Evolutionary conservation across 2,888 invertebrate genomes (phyloP), one percentile per base, ranked within the genome.

Genomic region (Sphecodes monilicornis): DNA sequence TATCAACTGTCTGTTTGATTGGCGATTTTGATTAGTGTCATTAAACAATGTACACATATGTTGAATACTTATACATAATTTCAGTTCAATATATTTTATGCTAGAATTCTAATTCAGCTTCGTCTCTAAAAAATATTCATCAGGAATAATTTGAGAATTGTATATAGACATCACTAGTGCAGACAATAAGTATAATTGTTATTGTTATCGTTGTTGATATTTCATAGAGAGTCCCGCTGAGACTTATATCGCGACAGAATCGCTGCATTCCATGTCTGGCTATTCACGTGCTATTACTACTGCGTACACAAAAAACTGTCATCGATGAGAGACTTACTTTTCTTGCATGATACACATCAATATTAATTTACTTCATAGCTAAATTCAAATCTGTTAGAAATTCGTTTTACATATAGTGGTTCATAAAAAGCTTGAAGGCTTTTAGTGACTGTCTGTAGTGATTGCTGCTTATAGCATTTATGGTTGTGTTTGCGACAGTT

Each of bases 251-350:
- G 22, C 64, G 36, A 36, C 64, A 68, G 68, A 68, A n/a, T 54
- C 64, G 29, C 36, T 26, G 36, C 68, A 22, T n/a, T 69, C 22
- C 71, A 39, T 32, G 83, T 71, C 85, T 83, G 85, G 75, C 80
- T 71, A 83, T 68, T 46, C 50, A 18, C 46, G 54, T 29, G 43
- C 75, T 68, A 43, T 57, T 13, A 85, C 85, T 83, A 85, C 85
- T 85, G 74, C 54, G 64, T 41, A 29, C 16, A 69, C 69, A 69
- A 66, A 32, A 66, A 66, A 22, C 66, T 66, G 66, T 66, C 36
- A 66, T 66, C 22, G 18, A 41, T 8, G 43, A 26, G 69, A 16
- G 6, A 69, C 26, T 41, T 43, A 43, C 16, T 8, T 41, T 69
- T 43, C 41, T 41, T 8, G 69, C 26, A 13, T 0, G 26, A 26